These are phyloP conservation scores for Argyresthia albistria DNA, from an alignment of 2,888 invertebrate genomes.

Conservation along the genomic window DNA sequence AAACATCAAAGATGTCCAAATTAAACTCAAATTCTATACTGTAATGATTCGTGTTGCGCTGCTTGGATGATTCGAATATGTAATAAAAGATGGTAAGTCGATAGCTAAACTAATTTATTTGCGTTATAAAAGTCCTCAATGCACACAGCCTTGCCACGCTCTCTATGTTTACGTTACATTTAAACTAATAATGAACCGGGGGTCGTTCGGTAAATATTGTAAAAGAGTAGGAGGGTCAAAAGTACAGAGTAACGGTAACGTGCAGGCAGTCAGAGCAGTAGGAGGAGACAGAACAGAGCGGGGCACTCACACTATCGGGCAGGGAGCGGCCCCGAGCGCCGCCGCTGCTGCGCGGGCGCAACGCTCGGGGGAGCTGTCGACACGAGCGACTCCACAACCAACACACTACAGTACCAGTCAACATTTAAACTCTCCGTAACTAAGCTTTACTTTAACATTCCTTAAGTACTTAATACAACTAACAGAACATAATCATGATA, in stretches of 20 bases:
- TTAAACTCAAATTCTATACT: constrained; percentile 34
- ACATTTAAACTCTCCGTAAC: constrained; percentile 64
- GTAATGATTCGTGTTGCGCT: constrained; percentile 60
- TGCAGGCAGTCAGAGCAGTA: constrained; percentile 52
- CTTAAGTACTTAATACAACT: constrained; percentile 45
- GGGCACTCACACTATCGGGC: constrained; percentile 9
- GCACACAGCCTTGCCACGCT: constrained; percentile 83
- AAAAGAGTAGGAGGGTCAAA: constrained; percentile 65
- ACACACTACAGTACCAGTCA: constrained; percentile 70
- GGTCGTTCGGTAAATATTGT: constrained; percentile 61
- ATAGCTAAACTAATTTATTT: constrained; percentile 60
- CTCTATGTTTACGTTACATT: constrained; percentile 67
- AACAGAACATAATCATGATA: constrained; percentile 68
- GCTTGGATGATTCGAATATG: constrained; percentile 48
- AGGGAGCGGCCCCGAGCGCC: constrained; percentile 23
- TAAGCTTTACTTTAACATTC: constrained; percentile 69
- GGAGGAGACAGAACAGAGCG: constrained; percentile 19
- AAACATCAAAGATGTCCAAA: constrained; percentile 51
- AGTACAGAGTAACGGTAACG: constrained; percentile 60
- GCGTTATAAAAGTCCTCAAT: constrained; percentile 73
- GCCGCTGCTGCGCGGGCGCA: constrained; percentile 4
- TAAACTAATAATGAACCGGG: constrained; percentile 66
- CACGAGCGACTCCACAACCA: constrained; percentile 60
- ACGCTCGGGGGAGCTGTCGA: constrained; percentile 38
- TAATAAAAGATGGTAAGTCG: constrained; percentile 54